phyloP scores from a whole-genome alignment of 2,888 invertebrate genomes.

The Carterocephalus palaemon region DNA sequence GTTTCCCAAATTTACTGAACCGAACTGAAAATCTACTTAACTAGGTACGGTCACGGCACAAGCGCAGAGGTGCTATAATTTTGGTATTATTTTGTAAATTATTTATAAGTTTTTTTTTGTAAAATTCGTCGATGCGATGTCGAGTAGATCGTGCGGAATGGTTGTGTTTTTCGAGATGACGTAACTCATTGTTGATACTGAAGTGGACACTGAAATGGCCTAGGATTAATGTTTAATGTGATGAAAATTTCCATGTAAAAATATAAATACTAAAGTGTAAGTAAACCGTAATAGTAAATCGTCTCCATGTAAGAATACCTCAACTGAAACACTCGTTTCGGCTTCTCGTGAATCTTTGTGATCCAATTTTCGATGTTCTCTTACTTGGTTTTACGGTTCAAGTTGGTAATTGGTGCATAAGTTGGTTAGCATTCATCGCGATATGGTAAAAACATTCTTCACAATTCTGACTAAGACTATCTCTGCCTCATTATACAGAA shows the following conservation, averaged over 20 bases:
- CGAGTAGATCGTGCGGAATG: constrained; percentile 65
- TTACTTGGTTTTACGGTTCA: too few relatives aligned
- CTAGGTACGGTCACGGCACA: too few relatives aligned
- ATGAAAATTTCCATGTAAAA: constrained; percentile 78
- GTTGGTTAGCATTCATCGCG: too few relatives aligned
- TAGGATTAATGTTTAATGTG: constrained; percentile 73
- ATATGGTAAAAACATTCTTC: too few relatives aligned
- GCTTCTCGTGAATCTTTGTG: too few relatives aligned
- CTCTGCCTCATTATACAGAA: too few relatives aligned
- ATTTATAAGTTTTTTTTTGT: constrained; percentile 72
- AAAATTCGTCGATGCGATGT: constrained; percentile 52
- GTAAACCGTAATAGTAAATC: constrained; percentile 75
- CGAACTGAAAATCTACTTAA: too few relatives aligned
- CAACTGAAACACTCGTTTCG: constrained; percentile 67
- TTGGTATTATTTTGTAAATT: constrained; percentile 80
- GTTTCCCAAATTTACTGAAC: too few relatives aligned
- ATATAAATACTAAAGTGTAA: constrained; percentile 74
- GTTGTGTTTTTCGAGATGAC: constrained; percentile 75
- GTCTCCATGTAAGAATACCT: constrained; percentile 77
- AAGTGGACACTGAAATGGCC: constrained; percentile 73
- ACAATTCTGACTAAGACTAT: too few relatives aligned
- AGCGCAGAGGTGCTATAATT: constrained; percentile 54
- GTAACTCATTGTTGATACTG: constrained; percentile 69
- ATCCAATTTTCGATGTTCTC: too few relatives aligned
- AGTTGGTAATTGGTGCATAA: too few relatives aligned